phyloP scores from a whole-genome alignment of 2,888 invertebrate genomes.

The Entomobrya multifasciata region DNA sequence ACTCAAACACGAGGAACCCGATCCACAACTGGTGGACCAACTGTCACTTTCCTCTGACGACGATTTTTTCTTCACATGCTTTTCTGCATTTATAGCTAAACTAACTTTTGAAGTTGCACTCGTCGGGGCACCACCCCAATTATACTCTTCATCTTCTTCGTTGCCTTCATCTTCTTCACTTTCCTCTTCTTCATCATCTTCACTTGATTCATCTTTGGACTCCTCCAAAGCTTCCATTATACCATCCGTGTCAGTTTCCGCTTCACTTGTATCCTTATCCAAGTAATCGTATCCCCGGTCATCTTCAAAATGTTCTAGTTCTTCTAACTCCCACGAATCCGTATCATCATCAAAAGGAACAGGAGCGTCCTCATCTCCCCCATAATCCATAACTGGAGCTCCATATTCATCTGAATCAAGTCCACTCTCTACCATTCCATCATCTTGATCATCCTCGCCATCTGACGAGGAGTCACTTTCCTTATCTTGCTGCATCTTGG shows the following conservation, averaged over 20 bases:
- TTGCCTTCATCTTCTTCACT: not conserved
- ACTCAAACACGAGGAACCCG: not conserved
- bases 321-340: constrained; percentile 38
- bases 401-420: not conserved
- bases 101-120: no score
- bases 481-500: no score
- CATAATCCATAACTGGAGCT: constrained; percentile 5
- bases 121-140: not conserved
- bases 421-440: not conserved
- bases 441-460: not conserved
- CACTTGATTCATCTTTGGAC: not conserved
- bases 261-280: not conserved
- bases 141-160: not conserved
- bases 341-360: constrained; percentile 34
- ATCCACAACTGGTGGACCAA: constrained; percentile 1
- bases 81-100: no score
- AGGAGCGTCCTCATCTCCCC: not conserved
- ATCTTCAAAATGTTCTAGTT: not conserved
- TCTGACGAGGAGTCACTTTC: not conserved
- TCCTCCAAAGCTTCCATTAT: not conserved
- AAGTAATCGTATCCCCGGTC: not conserved
- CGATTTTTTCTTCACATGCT: no score
- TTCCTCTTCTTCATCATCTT: not conserved
- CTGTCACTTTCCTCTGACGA: not conserved
- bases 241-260: constrained; percentile 20